Conservation (phyloP, 2,113 vertebrate genomes). For the Platysternon megacephalum region DNA sequence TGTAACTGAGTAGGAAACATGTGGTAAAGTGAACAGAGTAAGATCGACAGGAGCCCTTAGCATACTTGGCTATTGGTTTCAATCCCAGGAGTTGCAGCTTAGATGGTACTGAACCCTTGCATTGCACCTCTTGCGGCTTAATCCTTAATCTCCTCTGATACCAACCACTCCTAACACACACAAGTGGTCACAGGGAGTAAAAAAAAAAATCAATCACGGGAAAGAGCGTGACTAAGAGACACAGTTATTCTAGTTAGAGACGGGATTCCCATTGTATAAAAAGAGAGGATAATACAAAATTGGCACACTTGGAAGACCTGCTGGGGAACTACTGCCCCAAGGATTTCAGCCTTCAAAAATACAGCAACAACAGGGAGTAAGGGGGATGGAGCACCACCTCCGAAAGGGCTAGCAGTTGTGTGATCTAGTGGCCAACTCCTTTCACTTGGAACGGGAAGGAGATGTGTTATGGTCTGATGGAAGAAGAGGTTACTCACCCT, state of each 20-base stretch:
- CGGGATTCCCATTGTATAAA: slow-evolving; percentile 24
- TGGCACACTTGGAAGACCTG: slow-evolving; percentile 70
- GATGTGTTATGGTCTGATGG: not conserved
- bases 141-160: slow-evolving; percentile 22
- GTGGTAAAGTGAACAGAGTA: slow-evolving; percentile 57
- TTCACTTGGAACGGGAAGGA: slow-evolving; percentile 21
- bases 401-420: slow-evolving; percentile 23
- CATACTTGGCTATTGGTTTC: slow-evolving; percentile 48
- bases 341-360: slow-evolving; percentile 48
- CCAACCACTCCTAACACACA: slow-evolving; percentile 40
- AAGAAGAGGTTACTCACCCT: not conserved
- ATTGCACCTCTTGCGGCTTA: slow-evolving; percentile 32
- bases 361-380: slow-evolving; percentile 37
- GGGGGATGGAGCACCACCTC: slow-evolving; percentile 45
- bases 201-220: slow-evolving; percentile 26
- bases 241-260: not conserved
- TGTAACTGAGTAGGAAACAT: slow-evolving; percentile 45
- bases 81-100: slow-evolving; percentile 56
- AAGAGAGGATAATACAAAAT: slow-evolving; percentile 70
- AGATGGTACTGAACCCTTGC: slow-evolving; percentile 49
- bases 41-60: slow-evolving; percentile 69
- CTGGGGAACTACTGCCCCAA: slow-evolving; percentile 3
- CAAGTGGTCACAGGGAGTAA: slow-evolving; percentile 43
- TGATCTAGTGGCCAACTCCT: slow-evolving; percentile 13
- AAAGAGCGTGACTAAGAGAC: not conserved